Base-by-base conservation (phyloP, 2,797 vertebrate species). In the Mastacembelus armatus region DNA sequence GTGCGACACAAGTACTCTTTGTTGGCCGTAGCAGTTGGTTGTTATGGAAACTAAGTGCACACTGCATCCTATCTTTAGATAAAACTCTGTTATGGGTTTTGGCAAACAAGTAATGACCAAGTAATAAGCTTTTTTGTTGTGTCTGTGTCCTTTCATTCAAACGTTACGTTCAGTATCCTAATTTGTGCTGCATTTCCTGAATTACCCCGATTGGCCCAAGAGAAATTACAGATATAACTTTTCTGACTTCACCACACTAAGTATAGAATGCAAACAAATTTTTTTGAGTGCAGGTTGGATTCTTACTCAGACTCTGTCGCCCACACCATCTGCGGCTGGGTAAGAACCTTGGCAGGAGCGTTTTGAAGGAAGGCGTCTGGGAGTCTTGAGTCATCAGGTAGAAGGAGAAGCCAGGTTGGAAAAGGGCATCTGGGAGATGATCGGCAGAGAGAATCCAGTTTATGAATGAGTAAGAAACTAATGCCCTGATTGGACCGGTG, bases 321-420 rank as follows among this genome's bases (percentile, higher is more conserved):
- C 79, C 59, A 80, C 77, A 3, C 0, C 0, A n/a, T 70, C 30
- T 2, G 1, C 1, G 56, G 73, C 62, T 66, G 42, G 38, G 76
- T 74, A 38, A 19, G 26, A 45, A 58, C 54, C 42, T 56, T 27
- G 4, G 21, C 10, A 12, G 24, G 30, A 33, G 9, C 12, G 5
- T 26, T 55, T 38, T 15, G 58, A 57, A 18, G 62, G 26, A 55
- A 63, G 24, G 33, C 10, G 21, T 29, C 66, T 52, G 38, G 36
- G 50, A 69, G 15, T 61, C n/a, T 76, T 71, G 66, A 78, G 69
- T 84, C 74, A 78, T 58, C 7, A 1, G 30, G 42, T 48, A 19
- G 48, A 75, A 48, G 27, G 44, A 66, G 14, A 44, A 3, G 49
- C 21, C 1, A 35, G 4, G 30, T 32, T 29, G 26, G 4, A n/a